Conservation (phyloP, 64 coral and sea anemone species). For the Porites lutea region DNA sequence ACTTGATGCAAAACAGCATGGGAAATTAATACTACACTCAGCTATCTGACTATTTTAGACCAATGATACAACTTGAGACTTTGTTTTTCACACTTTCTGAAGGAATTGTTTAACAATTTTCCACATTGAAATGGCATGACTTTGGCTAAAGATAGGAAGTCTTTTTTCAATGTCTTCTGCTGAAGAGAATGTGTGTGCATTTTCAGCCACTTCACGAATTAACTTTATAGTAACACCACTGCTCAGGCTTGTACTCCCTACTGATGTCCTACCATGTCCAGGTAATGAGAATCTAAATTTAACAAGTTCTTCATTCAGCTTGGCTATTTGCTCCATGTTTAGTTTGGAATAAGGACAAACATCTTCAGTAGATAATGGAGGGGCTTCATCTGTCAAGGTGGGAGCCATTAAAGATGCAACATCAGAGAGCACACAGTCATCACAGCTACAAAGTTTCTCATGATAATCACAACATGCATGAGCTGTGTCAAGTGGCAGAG, state of each 20-base stretch:
- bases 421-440: neutral
- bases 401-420: conserved; percentile 8
- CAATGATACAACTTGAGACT: too few species aligned
- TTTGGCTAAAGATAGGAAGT: conserved; percentile 13
- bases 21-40: neutral
- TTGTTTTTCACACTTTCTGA: too few species aligned
- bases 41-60: too few species aligned
- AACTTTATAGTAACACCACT: conserved; percentile 8
- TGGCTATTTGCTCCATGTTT: neutral
- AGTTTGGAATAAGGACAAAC: neutral
- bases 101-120: neutral
- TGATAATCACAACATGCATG: conserved; percentile 47
- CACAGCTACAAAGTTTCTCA: conserved; percentile 18
- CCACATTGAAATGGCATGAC: conserved; percentile 34
- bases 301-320: neutral
- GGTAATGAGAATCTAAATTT: neutral
- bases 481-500: neutral
- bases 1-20: neutral
- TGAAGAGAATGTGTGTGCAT: neutral
- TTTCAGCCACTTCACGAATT: neutral
- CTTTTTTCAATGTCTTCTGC: neutral
- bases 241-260: conserved; percentile 1
- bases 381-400: conserved; percentile 1
- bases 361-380: neutral
- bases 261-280: neutral